These are phyloP conservation scores for Gastracanthus pulcherrimus DNA, from an alignment of 2,888 invertebrate species.

Conservation along the genomic window DNA sequence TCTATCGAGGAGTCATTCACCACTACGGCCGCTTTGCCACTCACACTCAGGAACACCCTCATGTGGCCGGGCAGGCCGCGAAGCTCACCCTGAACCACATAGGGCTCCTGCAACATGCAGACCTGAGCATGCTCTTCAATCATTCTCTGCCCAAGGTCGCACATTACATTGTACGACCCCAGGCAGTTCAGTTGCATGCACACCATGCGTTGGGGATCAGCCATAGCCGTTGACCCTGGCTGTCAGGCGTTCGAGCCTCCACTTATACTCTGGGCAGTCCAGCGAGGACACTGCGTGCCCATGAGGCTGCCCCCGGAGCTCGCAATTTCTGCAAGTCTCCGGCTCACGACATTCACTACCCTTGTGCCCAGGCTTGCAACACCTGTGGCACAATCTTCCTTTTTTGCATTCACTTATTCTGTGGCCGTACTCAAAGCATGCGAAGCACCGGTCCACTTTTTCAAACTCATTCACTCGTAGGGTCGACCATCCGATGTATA, in stretches of 20 bases:
- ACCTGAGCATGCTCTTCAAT: constrained; percentile 14
- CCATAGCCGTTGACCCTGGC: neutral
- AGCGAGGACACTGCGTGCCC: neutral
- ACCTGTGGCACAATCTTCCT: constrained; percentile 18
- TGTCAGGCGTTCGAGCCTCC: neutral
- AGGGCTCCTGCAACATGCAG: constrained; percentile 42
- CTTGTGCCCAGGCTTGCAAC: constrained; percentile 16
- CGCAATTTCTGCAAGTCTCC: constrained; percentile 23
- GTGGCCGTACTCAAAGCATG: constrained; percentile 37
- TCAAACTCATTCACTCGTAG: constrained; percentile 13
- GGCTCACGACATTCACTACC: neutral
- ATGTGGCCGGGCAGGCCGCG: constrained; percentile 2
- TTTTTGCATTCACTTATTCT: neutral
- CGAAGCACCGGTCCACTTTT: constrained; percentile 5
- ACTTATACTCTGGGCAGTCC: neutral
- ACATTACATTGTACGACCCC: constrained; percentile 5
- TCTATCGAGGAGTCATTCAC: too few relatives aligned
- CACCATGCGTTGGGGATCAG: neutral
- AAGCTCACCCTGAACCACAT: neutral
- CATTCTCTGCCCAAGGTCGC: constrained; percentile 30
- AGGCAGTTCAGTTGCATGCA: neutral
- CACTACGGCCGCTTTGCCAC: too few relatives aligned
- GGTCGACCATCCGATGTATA: neutral
- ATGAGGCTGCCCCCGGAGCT: neutral
- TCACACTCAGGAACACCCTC: constrained; percentile 12